phyloP scores from a whole-genome alignment of 1,140 invertebrate genomes.

The Sarcophaga bullata region DNA sequence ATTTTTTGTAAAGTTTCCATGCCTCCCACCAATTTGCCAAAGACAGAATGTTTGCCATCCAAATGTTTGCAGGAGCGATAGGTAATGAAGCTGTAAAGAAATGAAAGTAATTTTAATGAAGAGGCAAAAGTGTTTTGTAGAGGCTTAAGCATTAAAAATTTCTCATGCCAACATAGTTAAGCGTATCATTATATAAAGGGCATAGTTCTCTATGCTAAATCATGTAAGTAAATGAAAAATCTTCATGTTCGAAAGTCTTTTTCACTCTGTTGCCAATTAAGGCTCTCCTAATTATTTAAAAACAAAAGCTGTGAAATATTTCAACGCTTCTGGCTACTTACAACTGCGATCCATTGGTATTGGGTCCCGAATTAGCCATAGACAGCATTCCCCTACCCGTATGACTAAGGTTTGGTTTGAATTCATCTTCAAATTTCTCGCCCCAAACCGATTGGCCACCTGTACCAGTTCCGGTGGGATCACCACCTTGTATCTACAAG shows the following conservation, averaged over 20 bases:
- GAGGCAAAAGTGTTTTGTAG: not conserved
- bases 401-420: slow-evolving; percentile 90
- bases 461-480: slow-evolving; percentile 94
- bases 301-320: too few species aligned
- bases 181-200: too few species aligned
- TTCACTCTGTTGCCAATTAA: too few species aligned
- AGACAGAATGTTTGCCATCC: slow-evolving; percentile 96
- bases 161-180: too few species aligned
- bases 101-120: not conserved
- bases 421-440: slow-evolving; percentile 95
- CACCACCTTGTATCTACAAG: slow-evolving; percentile 94
- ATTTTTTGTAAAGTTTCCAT: slow-evolving; percentile 91
- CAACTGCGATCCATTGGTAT: slow-evolving; percentile 99
- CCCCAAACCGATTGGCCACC: slow-evolving; percentile 96
- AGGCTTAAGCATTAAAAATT: not conserved
- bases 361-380: slow-evolving; percentile 97
- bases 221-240: too few species aligned
- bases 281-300: too few species aligned
- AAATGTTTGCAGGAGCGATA: slow-evolving; percentile 95
- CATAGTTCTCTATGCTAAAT: too few species aligned
- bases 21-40: slow-evolving; percentile 97
- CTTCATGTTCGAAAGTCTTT: not conserved
- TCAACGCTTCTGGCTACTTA: slow-evolving; percentile 68
- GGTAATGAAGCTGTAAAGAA: slow-evolving; percentile 88
- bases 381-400: slow-evolving; percentile 92